phyloP scores from a whole-genome alignment of 2,888 invertebrate species.

The Adineta ricciae region DNA sequence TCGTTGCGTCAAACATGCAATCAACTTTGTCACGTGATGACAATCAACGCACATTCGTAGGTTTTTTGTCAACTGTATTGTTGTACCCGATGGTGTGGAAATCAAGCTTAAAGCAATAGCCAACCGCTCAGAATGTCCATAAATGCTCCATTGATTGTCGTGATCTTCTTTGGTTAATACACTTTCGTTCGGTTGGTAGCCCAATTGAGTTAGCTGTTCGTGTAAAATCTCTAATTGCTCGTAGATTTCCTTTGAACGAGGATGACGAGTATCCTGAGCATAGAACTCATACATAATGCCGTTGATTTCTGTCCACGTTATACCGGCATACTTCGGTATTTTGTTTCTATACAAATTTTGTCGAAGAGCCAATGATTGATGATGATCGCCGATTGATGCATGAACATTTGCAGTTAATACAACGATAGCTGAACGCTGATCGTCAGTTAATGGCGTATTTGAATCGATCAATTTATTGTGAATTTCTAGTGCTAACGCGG shows the following conservation, averaged over 20 bases:
- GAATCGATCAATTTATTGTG: background rate
- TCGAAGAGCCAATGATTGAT: background rate
- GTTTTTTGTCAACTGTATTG: constrained; percentile 13
- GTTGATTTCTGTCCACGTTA: background rate
- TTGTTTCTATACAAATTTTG: background rate
- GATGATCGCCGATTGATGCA: background rate
- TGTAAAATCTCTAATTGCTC: background rate
- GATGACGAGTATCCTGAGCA: background rate
- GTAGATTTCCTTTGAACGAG: constrained; percentile 7
- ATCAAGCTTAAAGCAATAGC: constrained; percentile 8
- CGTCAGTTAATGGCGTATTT: background rate
- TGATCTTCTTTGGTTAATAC: background rate
- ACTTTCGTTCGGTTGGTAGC: background rate
- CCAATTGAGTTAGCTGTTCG: background rate
- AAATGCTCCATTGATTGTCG: background rate
- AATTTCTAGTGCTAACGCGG: background rate
- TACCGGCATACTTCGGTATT: background rate
- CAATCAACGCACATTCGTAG: constrained; percentile 18
- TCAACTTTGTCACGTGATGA: background rate
- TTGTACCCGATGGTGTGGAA: background rate
- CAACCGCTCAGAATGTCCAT: background rate
- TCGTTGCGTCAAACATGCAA: background rate
- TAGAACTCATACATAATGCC: background rate
- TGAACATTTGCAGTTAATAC: background rate
- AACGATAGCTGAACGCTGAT: constrained; percentile 1